Base-by-base conservation (phyloP, 2,797 vertebrate species). In the Sebastiscus tertius region DNA sequence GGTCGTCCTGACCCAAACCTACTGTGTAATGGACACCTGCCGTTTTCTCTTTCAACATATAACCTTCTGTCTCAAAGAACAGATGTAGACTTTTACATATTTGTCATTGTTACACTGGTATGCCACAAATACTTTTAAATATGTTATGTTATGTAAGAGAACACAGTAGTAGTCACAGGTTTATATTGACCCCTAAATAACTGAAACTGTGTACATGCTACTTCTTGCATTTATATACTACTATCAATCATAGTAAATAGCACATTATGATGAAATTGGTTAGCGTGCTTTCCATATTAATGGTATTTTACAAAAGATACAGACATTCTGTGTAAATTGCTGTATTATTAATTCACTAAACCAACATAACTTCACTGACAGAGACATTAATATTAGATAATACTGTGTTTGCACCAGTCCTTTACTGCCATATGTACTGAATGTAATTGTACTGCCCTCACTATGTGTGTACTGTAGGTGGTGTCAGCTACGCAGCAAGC, bases 1-100 rank as follows among this genome's bases (percentile, higher is more conserved):
- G 20, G 42, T 69, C 36, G 12, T 67, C 42, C 55, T 46, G 60
- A 86, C 56, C 27, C 34, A 54, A 8, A 75, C 49, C 76, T 58
- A 22, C 27, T 8, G 42, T 46, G 29, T 29, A 76, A 55, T 6
- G 66, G 59, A 70, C 52, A 61, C 64, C 36, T 46, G 34, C 33
- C 0, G 55, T 39, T 77, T 65, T 55, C 56, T 59, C 34, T 52
- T 18, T 46, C 20, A 61, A 73, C 8, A 7, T 31, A 33, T 52
- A 7, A 34, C 65, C 61, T 61, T 59, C 58, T 68, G 55, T 42
- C n/a, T 67, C 27, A 46, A 36, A 36, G 14, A 77, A 63, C 42
- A 63, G 42, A 65, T 36, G 31, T 4, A 60, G 2, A 6, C 59
- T 54, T 65, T 77, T 0, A 42, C 13, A 54, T 83, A 24, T 62